Base-by-base conservation (phyloP, 2,797 vertebrate genomes). In the Sebastes minor region DNA sequence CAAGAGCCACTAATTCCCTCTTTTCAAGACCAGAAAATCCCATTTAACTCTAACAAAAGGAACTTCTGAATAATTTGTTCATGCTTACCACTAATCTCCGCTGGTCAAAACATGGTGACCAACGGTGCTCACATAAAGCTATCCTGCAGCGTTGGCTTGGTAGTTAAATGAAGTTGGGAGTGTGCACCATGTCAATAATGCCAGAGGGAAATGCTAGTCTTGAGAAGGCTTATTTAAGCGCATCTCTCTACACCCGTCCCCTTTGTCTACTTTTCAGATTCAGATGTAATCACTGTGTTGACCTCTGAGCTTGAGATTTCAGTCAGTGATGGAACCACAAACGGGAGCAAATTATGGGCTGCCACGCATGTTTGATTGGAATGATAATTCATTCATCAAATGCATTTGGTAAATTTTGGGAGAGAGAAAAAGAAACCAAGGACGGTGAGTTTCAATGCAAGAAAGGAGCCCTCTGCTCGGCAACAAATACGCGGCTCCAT, bases 391-490 rank as follows among this genome's bases (percentile, higher is more conserved):
- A 69, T 71, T 80, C n/a, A 71, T 76, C 14, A 46, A 25, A 80
- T 72, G 53, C 62, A 52, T 16, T 56, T 35, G 16, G 28, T 46
- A 46, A 16, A 64, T 57, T 75, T 74, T 25, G 55, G 4, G 28
- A 16, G 53, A 46, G 23, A 81, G 70, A 79, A 73, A 69, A 83
- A 53, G 28, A 81, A 53, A 68, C 49, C 73, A 86, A 89, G 67
- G 75, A 78, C 77, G 8, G 27, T 52, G 72, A 57, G 74, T 82
- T 76, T 80, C 28, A 72, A 49, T 68, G 62, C 66, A 71, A 71
- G 53, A 86, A 82, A 70, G 82, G 76, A 80, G 65, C 30, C 42
- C 68, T 79, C 53, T 67, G 62, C 76, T 89, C 82, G 75, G 81
- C 71, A 61, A 66, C 22, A 77, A 66, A 80, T 20, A 72, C 6